Evolutionary conservation across 2,888 invertebrate genomes (phyloP).

Genomic region (Laothoe populi): DNA sequence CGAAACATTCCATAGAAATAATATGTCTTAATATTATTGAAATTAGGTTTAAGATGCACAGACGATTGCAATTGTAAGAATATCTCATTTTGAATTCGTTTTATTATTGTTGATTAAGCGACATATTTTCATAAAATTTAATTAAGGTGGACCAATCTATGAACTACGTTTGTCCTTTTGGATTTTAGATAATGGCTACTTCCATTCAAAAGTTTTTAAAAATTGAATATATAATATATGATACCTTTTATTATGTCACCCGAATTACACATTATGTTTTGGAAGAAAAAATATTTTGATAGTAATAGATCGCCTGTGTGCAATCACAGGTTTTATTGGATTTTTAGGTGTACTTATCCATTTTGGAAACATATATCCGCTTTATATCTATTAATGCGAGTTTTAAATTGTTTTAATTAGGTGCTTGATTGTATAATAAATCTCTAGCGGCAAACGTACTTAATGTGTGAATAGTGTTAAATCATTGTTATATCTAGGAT

Average conservation of each 20-base stretch:
- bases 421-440: neutral
- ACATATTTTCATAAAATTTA: neutral
- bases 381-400: too few species aligned
- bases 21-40: neutral
- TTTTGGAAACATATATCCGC: neutral
- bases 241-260: neutral
- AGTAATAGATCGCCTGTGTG: neutral
- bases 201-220: neutral
- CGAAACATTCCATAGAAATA: conserved; percentile 31
- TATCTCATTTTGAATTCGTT: neutral
- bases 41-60: neutral
- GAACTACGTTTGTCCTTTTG: too few species aligned
- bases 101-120: neutral
- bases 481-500: neutral
- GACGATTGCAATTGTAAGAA: neutral
- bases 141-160: neutral
- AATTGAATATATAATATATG: neutral
- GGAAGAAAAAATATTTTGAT: too few species aligned
- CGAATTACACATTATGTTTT: neutral
- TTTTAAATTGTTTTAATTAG: neutral
- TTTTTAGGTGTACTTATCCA: neutral
- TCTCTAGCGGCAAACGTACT: conserved; percentile 21
- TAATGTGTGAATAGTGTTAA: conserved; percentile 8
- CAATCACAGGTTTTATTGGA: neutral
- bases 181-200: too few species aligned